Conservation (phyloP, 2,888 invertebrate species). For the Cheilosia urbana region DNA sequence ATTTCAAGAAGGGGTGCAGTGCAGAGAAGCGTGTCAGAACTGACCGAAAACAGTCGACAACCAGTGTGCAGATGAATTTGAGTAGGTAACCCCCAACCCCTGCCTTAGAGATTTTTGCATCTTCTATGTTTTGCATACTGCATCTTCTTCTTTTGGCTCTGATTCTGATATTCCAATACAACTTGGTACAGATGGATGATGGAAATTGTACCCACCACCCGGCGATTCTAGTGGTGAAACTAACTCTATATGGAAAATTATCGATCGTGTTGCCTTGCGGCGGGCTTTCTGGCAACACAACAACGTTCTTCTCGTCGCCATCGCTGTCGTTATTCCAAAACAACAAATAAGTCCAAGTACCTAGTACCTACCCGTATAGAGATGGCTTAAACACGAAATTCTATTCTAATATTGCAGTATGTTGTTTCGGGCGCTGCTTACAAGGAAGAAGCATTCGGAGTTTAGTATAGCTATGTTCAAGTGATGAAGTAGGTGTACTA, state of each 20-base stretch:
- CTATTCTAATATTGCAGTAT: slow-evolving; percentile 68
- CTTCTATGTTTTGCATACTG: slow-evolving; percentile 14
- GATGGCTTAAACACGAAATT: slow-evolving; percentile 70
- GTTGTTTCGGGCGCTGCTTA: slow-evolving; percentile 54
- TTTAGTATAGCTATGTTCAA: slow-evolving; percentile 49
- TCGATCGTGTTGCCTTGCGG: slow-evolving; percentile 83
- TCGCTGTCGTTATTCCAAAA: slow-evolving; percentile 38
- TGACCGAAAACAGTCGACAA: slow-evolving; percentile 49
- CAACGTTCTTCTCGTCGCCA: slow-evolving; percentile 42
- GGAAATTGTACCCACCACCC: slow-evolving; percentile 76
- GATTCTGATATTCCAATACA: slow-evolving; percentile 73
- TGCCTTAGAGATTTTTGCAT: slow-evolving; percentile 45
- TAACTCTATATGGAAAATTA: slow-evolving; percentile 83
- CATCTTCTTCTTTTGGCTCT: slow-evolving; percentile 73
- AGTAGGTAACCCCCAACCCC: slow-evolving; percentile 50
- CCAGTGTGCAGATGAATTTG: slow-evolving; percentile 68
- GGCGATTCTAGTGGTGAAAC: slow-evolving; percentile 76
- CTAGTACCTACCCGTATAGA: slow-evolving; percentile 61
- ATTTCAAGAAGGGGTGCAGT: background rate
- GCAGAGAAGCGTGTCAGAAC: background rate
- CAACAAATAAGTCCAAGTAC: slow-evolving; percentile 69
- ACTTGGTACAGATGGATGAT: slow-evolving; percentile 77
- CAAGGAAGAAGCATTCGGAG: slow-evolving; percentile 65
- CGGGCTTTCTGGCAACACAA: slow-evolving; percentile 59
- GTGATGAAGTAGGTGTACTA: slow-evolving; percentile 31